Percentiles rank a stretch among this genome's conserved stretches.
These are phyloP conservation scores for Steatornis caripensis DNA, from an alignment of 2,113 vertebrate species.

Conservation along the genomic window DNA sequence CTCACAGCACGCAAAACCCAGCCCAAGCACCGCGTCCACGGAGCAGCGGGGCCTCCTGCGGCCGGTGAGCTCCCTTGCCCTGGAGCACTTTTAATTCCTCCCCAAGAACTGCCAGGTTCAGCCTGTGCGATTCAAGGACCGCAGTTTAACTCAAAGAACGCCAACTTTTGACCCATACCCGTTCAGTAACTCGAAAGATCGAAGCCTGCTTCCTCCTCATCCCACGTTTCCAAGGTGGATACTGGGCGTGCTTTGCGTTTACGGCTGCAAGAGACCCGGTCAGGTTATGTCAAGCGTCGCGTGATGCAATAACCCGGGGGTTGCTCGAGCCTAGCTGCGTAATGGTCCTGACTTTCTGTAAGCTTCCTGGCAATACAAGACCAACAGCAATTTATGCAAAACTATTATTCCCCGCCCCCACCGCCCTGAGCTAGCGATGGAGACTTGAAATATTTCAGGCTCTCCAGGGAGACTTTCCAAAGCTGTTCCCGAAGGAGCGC, in stretches of 20 bases:
- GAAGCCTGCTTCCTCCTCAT: not conserved
- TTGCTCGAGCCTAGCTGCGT: not conserved
- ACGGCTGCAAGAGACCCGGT: not conserved
- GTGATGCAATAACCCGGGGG: not conserved
- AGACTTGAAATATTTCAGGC: not conserved
- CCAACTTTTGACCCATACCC: not conserved
- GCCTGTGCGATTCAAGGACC: not conserved
- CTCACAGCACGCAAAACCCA: not conserved
- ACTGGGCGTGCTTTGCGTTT: not conserved
- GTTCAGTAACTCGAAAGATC: not conserved
- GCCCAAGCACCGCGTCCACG: not conserved
- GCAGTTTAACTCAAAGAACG: not conserved
- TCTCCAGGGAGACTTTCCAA: not conserved
- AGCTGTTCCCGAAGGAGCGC: not conserved
- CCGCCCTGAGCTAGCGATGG: rapidly evolving
- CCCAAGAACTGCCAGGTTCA: not conserved
- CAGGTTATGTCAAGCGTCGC: not conserved
- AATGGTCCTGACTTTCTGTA: not conserved
- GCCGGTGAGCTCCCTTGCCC: not conserved
- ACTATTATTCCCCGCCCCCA: not conserved
- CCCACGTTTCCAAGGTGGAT: not conserved
- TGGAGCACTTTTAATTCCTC: not conserved
- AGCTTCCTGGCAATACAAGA: not conserved
- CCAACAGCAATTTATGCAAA: not conserved
- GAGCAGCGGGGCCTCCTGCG: not conserved